Evolutionary conservation across 2,113 vertebrate species (phyloP).

Genomic region (Gopherus evgoodei): DNA sequence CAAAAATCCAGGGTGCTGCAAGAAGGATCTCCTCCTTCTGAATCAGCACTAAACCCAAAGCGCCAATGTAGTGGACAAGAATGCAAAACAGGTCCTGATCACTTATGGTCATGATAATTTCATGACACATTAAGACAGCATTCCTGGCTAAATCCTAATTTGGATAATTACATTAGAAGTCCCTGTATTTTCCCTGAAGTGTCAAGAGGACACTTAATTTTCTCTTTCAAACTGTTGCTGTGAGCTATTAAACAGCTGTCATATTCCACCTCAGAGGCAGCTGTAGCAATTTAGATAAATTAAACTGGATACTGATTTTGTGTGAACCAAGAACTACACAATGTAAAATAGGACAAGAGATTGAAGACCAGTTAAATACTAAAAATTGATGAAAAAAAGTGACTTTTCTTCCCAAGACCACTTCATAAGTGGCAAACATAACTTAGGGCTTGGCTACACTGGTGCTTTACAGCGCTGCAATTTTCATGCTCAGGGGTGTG

Average conservation of each 20-base stretch:
- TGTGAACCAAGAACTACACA: not conserved
- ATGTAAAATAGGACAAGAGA: not conserved
- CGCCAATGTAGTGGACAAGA: not conserved
- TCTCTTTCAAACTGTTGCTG: not conserved
- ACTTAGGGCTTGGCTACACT: not conserved
- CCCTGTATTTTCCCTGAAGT: not conserved
- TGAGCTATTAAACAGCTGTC: not conserved
- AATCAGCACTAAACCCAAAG: not conserved
- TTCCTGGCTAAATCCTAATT: conserved; percentile 18
- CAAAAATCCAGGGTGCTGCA: not conserved
- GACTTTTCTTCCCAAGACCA: not conserved
- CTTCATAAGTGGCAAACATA: fast-evolving
- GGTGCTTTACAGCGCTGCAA: too few relatives aligned
- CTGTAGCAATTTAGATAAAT: not conserved
- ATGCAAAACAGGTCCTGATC: not conserved
- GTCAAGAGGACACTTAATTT: not conserved
- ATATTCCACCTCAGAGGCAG: not conserved
- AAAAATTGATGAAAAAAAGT: not conserved
- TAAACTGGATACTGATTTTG: not conserved
- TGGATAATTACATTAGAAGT: conserved; percentile 39
- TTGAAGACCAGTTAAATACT: not conserved
- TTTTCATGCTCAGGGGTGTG: too few relatives aligned
- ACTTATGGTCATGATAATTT: not conserved
- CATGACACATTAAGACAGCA: fast-evolving
- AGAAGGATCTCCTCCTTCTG: not conserved